A percentile compares a stretch with the other conserved stretches of the same genome.
These are phyloP conservation scores for Riparia riparia DNA, from an alignment of 2,113 vertebrate species.

Conservation along the genomic window DNA sequence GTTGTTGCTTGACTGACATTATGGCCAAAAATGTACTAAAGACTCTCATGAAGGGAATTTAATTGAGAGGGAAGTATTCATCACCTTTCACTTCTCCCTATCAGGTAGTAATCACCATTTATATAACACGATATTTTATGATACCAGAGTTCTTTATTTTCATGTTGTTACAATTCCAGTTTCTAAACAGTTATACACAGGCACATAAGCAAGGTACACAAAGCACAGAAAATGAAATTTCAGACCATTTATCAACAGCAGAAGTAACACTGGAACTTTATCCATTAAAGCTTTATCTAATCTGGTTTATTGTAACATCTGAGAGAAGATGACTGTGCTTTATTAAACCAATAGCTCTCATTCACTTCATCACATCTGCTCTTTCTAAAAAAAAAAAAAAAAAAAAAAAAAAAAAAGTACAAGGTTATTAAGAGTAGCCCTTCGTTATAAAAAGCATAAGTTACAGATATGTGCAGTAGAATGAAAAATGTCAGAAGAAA, in stretches of 20 bases:
- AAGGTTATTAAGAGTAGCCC: conserved; percentile 66
- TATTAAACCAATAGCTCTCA: conserved; percentile 72
- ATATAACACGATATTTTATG: background rate
- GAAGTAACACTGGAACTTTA: conserved; percentile 40
- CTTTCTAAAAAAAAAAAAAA: conserved; percentile 27
- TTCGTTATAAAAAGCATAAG: conserved; percentile 67
- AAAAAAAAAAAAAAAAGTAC: conserved; percentile 41
- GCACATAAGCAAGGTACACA: background rate
- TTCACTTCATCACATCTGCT: conserved; percentile 75
- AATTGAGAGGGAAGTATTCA: conserved; percentile 8
- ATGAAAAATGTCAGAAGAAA: conserved; percentile 66
- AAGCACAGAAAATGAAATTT: conserved; percentile 51
- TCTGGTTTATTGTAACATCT: conserved; percentile 68
- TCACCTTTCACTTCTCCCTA: conserved; percentile 4
- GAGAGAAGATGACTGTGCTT: conserved; percentile 62
- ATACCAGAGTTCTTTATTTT: background rate
- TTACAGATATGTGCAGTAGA: background rate
- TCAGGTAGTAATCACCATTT: conserved; percentile 4
- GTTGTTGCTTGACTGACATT: conserved; percentile 32
- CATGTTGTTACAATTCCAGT: background rate
- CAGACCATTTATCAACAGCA: conserved; percentile 53
- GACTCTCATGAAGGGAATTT: conserved; percentile 14
- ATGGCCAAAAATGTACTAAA: background rate
- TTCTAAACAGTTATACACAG: conserved; percentile 32
- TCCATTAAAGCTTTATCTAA: conserved; percentile 59